phyloP scores from a whole-genome alignment of 30 jellyfish, hydroid and myxozoan genomes.

The Turritopsis rubra region DNA sequence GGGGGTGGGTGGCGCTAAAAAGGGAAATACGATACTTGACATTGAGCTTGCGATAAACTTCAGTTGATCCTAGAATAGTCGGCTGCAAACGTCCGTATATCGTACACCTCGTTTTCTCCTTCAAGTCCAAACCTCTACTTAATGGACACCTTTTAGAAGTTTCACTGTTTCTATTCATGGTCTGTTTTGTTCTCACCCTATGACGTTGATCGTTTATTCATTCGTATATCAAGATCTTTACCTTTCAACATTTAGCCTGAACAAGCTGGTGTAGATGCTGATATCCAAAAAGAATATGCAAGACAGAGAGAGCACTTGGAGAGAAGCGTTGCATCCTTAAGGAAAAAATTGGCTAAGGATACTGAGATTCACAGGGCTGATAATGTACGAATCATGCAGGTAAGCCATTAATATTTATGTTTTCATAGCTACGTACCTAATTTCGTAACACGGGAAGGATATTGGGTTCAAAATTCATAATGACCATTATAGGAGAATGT shows the following conservation, averaged over 20 bases:
- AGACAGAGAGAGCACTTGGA: slow-evolving; percentile 95
- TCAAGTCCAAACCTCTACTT: too few relatives aligned
- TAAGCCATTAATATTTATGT: neutral
- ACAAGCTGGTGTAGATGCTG: slow-evolving; percentile 84
- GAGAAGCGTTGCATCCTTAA: slow-evolving; percentile 89
- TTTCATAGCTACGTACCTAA: neutral
- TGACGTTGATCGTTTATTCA: neutral
- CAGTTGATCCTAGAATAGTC: too few relatives aligned
- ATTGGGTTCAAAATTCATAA: neutral
- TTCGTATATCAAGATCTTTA: neutral
- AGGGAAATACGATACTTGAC: too few relatives aligned
- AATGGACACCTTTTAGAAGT: too few relatives aligned
- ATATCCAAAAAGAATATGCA: slow-evolving; percentile 86
- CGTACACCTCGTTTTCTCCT: too few relatives aligned
- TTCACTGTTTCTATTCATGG: too few relatives aligned
- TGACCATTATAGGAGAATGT: slow-evolving; percentile 68
- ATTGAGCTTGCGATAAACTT: too few relatives aligned
- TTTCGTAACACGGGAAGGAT: too few relatives aligned
- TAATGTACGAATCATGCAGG: slow-evolving; percentile 95
- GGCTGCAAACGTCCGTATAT: too few relatives aligned
- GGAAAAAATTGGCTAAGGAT: slow-evolving; percentile 83
- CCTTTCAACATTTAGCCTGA: slow-evolving; percentile 91
- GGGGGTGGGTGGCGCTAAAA: too few relatives aligned
- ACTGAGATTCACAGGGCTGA: slow-evolving; percentile 93
- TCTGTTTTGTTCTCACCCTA: neutral